Conservation (phyloP, 1,140 invertebrate genomes). For the Ceratoteleas bidentatus region DNA sequence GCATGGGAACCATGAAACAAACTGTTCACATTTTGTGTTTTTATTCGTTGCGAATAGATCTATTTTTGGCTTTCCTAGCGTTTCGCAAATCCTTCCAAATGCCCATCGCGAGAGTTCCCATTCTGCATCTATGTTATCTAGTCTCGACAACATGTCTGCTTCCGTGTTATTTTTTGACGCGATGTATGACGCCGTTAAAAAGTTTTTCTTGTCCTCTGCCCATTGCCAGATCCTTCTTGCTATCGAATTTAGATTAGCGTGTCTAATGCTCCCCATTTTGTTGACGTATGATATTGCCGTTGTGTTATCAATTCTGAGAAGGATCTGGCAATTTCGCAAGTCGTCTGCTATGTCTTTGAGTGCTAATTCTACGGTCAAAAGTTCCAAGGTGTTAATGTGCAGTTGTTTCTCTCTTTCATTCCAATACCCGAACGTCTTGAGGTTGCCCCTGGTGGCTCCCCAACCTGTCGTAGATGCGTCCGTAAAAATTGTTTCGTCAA, state of each 20-base stretch:
- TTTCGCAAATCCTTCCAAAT: neutral
- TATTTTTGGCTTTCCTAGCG: slow-evolving; percentile 3
- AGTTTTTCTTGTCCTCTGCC: slow-evolving; percentile 17
- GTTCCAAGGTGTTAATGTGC: slow-evolving; percentile 2
- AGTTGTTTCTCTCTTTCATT: neutral
- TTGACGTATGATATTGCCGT: slow-evolving; percentile 30
- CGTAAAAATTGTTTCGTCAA: slow-evolving; percentile 4
- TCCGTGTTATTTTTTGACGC: slow-evolving; percentile 15
- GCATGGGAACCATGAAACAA: slow-evolving; percentile 13
- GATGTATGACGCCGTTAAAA: slow-evolving; percentile 22
- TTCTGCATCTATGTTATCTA: slow-evolving; percentile 31
- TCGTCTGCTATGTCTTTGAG: neutral
- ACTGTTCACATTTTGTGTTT: slow-evolving; percentile 26
- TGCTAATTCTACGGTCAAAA: neutral
- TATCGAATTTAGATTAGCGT: slow-evolving; percentile 6
- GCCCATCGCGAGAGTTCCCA: slow-evolving; percentile 10
- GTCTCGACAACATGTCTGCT: slow-evolving; percentile 24
- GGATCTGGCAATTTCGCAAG: slow-evolving; percentile 9
- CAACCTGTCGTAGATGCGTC: slow-evolving; percentile 15
- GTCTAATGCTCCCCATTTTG: slow-evolving; percentile 8
- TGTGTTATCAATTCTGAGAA: slow-evolving; percentile 33
- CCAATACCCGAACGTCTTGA: slow-evolving; percentile 8
- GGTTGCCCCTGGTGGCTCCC: neutral
- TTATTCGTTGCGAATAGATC: slow-evolving; percentile 38
- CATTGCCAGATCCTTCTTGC: slow-evolving; percentile 25